Evolutionary conservation across 1,140 invertebrate species (phyloP).

Genomic region (Leguminivora glycinivorella): DNA sequence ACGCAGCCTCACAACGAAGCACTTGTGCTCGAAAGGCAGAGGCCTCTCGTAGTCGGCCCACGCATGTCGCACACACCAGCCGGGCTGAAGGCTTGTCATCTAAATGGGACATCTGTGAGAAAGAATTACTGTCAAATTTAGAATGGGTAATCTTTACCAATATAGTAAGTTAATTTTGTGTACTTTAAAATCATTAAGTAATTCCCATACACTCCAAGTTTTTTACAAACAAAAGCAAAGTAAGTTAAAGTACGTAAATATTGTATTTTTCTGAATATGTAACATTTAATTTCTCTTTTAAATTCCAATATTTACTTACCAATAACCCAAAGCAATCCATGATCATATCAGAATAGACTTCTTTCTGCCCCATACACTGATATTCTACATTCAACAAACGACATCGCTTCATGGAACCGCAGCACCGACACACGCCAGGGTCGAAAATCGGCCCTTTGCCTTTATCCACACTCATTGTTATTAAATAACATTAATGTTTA

Average conservation of each 20-base stretch:
- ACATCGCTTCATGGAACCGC: conserved; percentile 63
- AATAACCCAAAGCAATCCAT: conserved; percentile 37
- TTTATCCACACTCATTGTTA: conserved; percentile 47
- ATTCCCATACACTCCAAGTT: too few species aligned
- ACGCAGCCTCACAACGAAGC: conserved; percentile 18
- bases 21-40: conserved; percentile 36
- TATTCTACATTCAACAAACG: conserved; percentile 55
- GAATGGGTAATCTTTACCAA: too few species aligned
- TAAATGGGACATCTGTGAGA: neutral
- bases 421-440: conserved; percentile 63
- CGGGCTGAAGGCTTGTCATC: conserved; percentile 7
- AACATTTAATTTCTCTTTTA: neutral
- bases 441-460: conserved; percentile 57
- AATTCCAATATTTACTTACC: conserved; percentile 32
- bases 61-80: conserved; percentile 37
- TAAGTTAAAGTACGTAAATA: too few species aligned
- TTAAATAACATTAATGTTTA: neutral
- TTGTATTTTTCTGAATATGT: too few species aligned
- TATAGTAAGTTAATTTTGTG: too few species aligned
- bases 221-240: too few species aligned
- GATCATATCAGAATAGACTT: conserved; percentile 42
- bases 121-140: neutral
- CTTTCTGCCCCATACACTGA: conserved; percentile 30
- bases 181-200: too few species aligned
- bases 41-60: conserved; percentile 33